Conservation (phyloP, 1,140 invertebrate genomes). For the Drosophila littoralis region DNA sequence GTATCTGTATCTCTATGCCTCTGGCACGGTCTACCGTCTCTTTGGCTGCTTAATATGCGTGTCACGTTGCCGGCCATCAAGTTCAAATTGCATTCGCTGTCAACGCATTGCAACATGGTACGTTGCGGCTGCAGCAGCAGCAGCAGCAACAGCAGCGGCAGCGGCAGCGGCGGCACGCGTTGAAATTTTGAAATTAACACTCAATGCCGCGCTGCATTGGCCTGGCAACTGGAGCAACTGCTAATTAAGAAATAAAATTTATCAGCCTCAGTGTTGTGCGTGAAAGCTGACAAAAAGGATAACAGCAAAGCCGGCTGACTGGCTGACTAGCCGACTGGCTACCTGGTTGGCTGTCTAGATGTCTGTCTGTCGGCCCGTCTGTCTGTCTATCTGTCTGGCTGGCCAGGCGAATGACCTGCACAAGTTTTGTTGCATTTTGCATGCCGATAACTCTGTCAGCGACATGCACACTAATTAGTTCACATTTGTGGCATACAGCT, state of each 20-base stretch:
- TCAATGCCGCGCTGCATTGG: slow-evolving; percentile 22
- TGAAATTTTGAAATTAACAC: slow-evolving; percentile 82
- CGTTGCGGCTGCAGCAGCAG: slow-evolving; percentile 20
- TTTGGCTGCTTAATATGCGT: slow-evolving; percentile 76
- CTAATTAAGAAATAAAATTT: slow-evolving; percentile 81
- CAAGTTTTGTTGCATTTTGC: slow-evolving; percentile 38
- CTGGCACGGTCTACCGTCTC: slow-evolving; percentile 12
- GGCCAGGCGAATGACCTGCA: slow-evolving; percentile 66
- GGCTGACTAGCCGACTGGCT: background rate
- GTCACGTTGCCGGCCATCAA: slow-evolving; percentile 82
- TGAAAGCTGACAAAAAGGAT: slow-evolving; percentile 66
- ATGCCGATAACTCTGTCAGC: slow-evolving; percentile 69
- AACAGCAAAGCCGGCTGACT: slow-evolving; percentile 27
- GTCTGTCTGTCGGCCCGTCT: background rate
- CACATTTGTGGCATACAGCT: slow-evolving; percentile 55
- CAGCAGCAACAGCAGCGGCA: slow-evolving; percentile 16
- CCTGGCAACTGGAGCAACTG: slow-evolving; percentile 64
- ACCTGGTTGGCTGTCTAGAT: background rate
- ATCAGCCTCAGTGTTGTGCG: slow-evolving; percentile 51
- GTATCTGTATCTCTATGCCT: slow-evolving; percentile 8
- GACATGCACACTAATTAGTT: slow-evolving; percentile 82
- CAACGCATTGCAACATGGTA: slow-evolving; percentile 71
- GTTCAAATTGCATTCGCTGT: slow-evolving; percentile 84
- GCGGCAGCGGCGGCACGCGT: slow-evolving; percentile 59
- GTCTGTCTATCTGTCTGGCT: slow-evolving; percentile 4